Base-by-base conservation (phyloP, 2,888 invertebrate genomes). In the Busseola fusca region DNA sequence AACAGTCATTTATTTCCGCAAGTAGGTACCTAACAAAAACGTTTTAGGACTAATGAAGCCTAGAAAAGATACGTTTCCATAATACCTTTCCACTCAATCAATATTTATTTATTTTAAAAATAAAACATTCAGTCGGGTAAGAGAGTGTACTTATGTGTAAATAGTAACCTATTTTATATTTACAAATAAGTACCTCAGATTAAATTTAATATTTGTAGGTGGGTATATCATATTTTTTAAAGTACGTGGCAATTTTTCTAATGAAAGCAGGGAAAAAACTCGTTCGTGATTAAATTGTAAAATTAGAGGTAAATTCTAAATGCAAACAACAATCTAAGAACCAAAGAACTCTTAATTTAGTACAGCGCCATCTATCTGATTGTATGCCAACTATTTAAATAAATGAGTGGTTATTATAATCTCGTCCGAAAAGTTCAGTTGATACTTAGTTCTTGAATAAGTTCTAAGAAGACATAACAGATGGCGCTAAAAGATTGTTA, bases 401-500 rank as follows among this genome's bases (percentile, higher is more conserved):
- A 40, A 34, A 50, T n/a, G 1, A 3, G 7, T 1, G 1, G 0
- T 9, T 27, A 9, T 14, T 3, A 0, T 1, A 1, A 9, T n/a
- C 0, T 10, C 25, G 1, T 1, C 5, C 12, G 3, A 42, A 7
- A 4, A 16, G 14, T 14, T 37, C 6, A 1, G 25, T 45, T 58
- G 37, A 1, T 1, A 12, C 0, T 16, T 4, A 57, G 10, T 9
- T 57, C 56, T 21, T 45, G 3, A 57, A 16, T 1, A 64, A 65
- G 72, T 81, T 76, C 27, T 0, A 0, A 0, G 0, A 0, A 6
- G 1, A 0, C 10, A n/a, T 0, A 4, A 73, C 58, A 87, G 86
- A 86, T 82, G 83, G 76, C 83, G 78, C 40, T 72, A 0, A 7
- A n/a, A 50, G 7, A n/a, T 64, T 50, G 45, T 40, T 18, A 12